Percentiles rank a stretch among this genome's conserved stretches.
These are phyloP conservation scores for Oryctes rhinoceros DNA, from an alignment of 1,140 invertebrate species.

Conservation along the genomic window DNA sequence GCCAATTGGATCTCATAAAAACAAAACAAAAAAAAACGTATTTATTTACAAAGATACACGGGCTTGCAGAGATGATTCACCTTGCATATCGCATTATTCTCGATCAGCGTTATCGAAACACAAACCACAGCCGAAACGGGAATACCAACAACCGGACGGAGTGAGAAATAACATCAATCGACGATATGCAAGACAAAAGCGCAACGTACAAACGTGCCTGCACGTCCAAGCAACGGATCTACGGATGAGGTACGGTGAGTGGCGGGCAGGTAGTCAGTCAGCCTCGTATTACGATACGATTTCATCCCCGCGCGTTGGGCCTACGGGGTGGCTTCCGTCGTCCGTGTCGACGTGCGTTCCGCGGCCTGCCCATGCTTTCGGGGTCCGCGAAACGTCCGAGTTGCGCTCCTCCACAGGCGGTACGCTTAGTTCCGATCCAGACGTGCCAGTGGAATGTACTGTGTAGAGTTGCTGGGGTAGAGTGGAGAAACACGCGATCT, in stretches of 20 bases:
- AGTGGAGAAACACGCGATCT: not conserved
- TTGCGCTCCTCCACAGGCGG: not conserved
- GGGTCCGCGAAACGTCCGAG: not conserved
- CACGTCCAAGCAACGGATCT: not conserved
- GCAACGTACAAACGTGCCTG: no score
- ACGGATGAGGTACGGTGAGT: not conserved
- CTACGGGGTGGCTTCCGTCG: not conserved
- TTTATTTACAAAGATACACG: no score
- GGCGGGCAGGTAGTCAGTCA: not conserved
- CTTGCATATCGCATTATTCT: no score
- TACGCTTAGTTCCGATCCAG: conserved; percentile 12
- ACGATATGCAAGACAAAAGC: no score
- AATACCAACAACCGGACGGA: no score
- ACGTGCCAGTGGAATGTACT: not conserved
- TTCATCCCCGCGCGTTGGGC: not conserved
- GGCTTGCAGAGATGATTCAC: no score
- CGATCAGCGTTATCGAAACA: no score
- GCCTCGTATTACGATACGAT: not conserved
- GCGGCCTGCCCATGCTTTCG: not conserved
- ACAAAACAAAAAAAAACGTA: no score
- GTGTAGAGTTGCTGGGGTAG: not conserved
- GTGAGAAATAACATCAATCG: no score
- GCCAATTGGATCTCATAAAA: no score
- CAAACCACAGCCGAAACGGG: no score
- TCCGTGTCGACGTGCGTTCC: not conserved